These are phyloP conservation scores for Takifugu rubripes DNA, from an alignment of 2,797 vertebrate genomes.

Conservation along the genomic window DNA sequence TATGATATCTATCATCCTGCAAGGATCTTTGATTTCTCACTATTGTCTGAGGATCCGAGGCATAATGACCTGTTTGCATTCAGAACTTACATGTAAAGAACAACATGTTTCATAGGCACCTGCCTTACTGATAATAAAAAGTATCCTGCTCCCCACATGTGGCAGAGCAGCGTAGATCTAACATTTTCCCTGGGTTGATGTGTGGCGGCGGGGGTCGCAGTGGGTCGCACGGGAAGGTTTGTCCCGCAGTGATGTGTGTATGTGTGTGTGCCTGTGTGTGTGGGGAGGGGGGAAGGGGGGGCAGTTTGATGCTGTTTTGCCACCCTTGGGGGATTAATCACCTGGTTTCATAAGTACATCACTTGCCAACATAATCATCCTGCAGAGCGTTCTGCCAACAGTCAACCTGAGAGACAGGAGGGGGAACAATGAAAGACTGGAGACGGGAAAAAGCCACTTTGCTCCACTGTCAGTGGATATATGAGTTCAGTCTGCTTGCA, in stretches of 20 bases:
- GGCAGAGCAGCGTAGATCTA: background rate
- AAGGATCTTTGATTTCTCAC: slow-evolving; percentile 52
- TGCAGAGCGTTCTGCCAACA: slow-evolving; percentile 43
- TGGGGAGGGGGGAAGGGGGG: slow-evolving; percentile 51
- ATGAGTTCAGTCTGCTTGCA: too few species aligned
- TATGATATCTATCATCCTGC: slow-evolving; percentile 26
- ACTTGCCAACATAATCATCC: slow-evolving; percentile 67
- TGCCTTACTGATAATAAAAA: too few species aligned
- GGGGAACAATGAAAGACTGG: slow-evolving; percentile 12
- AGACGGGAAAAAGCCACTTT: slow-evolving; percentile 12
- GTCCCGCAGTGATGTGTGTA: slow-evolving; percentile 64
- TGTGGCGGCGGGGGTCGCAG: background rate
- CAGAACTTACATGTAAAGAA: too few species aligned
- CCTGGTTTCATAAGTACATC: slow-evolving; percentile 57
- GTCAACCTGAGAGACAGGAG: slow-evolving; percentile 40
- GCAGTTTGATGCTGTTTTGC: slow-evolving; percentile 67
- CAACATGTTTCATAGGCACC: too few species aligned
- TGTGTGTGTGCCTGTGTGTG: slow-evolving; percentile 65
- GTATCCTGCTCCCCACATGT: too few species aligned
- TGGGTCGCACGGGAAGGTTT: slow-evolving; percentile 37
- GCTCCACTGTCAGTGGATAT: too few species aligned
- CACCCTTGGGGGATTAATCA: slow-evolving; percentile 63
- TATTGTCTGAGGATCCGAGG: slow-evolving; percentile 33
- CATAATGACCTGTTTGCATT: slow-evolving; percentile 18
- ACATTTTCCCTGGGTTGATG: slow-evolving; percentile 43